Conservation (phyloP, 2,797 vertebrate species). For the Streptopelia turtur region DNA sequence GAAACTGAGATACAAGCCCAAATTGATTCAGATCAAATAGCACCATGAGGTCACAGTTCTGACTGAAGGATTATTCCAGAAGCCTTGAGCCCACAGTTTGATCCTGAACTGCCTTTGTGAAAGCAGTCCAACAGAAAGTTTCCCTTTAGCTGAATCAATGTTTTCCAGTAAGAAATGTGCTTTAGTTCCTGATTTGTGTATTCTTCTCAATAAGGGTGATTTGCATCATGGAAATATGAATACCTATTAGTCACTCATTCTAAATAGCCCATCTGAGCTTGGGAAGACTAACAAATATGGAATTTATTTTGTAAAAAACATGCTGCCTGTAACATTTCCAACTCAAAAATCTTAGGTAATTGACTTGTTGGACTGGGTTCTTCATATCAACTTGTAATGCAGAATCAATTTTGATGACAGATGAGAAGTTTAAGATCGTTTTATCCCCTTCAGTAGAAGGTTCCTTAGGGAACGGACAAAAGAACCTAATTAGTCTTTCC, state of each 20-base stretch:
- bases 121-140: not conserved
- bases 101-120: not conserved
- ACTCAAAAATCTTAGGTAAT: slow-evolving; percentile 13
- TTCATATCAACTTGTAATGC: slow-evolving; percentile 15
- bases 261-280: slow-evolving; percentile 1
- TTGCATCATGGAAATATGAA: not conserved
- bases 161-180: not conserved
- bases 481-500: slow-evolving; percentile 58
- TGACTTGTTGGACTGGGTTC: slow-evolving; percentile 32
- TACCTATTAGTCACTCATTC: slow-evolving; percentile 30
- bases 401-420: slow-evolving; percentile 51
- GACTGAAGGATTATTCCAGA: not conserved
- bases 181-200: not conserved
- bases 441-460: slow-evolving; percentile 23
- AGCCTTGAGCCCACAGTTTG: not conserved
- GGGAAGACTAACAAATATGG: not conserved
- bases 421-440: slow-evolving; percentile 53
- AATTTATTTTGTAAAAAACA: not conserved
- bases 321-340: not conserved
- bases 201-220: not conserved
- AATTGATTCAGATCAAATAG: not conserved
- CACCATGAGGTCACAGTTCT: not conserved
- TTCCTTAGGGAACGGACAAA: slow-evolving; percentile 54
- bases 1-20: not conserved
- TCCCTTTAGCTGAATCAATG: not conserved